A percentile compares a stretch with the other conserved stretches of the same genome.
These are phyloP conservation scores for Semnornis frantzii DNA, from an alignment of 2,113 vertebrate species.

Conservation along the genomic window DNA sequence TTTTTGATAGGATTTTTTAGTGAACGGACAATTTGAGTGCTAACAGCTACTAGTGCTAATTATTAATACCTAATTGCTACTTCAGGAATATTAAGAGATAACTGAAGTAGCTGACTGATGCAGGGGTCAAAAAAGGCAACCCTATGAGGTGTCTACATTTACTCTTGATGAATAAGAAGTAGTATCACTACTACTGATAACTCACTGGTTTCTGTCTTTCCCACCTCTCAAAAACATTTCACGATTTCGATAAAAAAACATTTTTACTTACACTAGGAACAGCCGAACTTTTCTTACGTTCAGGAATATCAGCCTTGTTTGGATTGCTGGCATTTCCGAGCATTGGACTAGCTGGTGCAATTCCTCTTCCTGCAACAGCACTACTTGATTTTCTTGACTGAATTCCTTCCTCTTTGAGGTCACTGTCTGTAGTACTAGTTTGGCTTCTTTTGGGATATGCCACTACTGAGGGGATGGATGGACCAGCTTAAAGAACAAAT, in stretches of 20 bases:
- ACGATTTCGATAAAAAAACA: neutral
- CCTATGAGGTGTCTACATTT: neutral
- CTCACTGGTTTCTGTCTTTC: neutral
- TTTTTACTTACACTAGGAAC: constrained; percentile 87
- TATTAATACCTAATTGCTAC: neutral
- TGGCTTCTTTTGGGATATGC: constrained; percentile 92
- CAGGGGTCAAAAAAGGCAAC: neutral
- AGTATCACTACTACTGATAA: neutral
- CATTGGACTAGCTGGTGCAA: constrained; percentile 91
- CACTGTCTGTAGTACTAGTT: constrained; percentile 87
- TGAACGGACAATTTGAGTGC: too few relatives aligned
- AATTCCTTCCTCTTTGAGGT: constrained; percentile 87
- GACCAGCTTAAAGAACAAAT: constrained; percentile 80
- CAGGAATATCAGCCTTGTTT: constrained; percentile 98
- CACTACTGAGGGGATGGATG: constrained; percentile 84
- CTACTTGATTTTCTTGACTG: constrained; percentile 84
- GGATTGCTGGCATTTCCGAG: constrained; percentile 95
- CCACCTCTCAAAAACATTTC: neutral
- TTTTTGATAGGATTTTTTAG: neutral
- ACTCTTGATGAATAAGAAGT: neutral
- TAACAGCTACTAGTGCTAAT: neutral
- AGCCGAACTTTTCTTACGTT: constrained; percentile 89
- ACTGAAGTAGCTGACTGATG: neutral
- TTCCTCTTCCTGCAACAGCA: constrained; percentile 82
- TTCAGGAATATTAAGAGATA: neutral